Evolutionary conservation across 2,888 invertebrate genomes (phyloP), one percentile per base, ranked within the genome.

Genomic region (Gerosis bhagava): DNA sequence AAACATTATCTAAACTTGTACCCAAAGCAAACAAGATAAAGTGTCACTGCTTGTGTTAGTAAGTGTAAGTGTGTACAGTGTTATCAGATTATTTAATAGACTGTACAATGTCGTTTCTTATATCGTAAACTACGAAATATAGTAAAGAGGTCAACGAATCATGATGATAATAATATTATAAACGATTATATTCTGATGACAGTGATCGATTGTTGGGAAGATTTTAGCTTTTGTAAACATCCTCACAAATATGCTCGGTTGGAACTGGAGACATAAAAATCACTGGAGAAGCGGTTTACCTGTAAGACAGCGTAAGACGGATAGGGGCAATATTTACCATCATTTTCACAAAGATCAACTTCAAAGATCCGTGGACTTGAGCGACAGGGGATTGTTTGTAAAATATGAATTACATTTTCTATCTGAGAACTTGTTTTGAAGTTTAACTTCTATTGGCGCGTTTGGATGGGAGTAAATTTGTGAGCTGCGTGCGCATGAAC

Each of bases 201-300:
- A 82, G 73, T 87, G 87, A 88, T 86, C 78, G 83, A 88, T 86
- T 74, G 78, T 68, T 65, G 65, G 66, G 73, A 77, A 78, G 77
- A 78, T 72, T 73, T 80, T 69, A 77, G 72, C 73, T 76, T 75
- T 65, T 67, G 70, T 77, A 83, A 86, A 86, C 82, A 83, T 69
- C 64, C 69, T 72, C 68, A 66, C 54, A n/a, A n/a, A n/a, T n/a
- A n/a, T n/a, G n/a, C n/a, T n/a, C n/a, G n/a, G 13, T 26, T 35
- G 53, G 49, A 55, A 51, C 54, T 67, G 63, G 59, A 68, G 70
- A 68, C 73, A 70, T 73, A 69, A 73, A 73, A 79, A 74, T 77
- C 75, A 71, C 60, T 50, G 56, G 61, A 62, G 63, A 63, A 68
- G 57, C 60, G 61, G 59, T 63, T 67, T 71, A 71, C 72, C 69